Conservation (phyloP, 2,797 vertebrate genomes). For the Trachops cirrhosus region DNA sequence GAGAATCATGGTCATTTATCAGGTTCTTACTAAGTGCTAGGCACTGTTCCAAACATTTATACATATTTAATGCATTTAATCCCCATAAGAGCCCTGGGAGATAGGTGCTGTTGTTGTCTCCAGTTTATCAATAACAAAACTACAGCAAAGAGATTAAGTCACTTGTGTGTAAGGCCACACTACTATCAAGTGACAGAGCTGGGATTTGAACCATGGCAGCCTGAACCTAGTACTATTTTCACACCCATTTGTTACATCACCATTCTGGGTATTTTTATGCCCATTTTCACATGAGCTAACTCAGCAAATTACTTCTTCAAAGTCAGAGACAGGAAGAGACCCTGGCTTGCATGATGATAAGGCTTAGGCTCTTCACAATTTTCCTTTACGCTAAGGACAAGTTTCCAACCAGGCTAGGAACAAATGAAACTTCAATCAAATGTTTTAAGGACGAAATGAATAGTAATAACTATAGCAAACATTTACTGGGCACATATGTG, state of each 20-base stretch:
- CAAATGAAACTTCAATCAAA: background rate
- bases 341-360: background rate
- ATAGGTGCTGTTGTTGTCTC: slow-evolving; percentile 33
- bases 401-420: background rate
- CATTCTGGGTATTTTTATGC: background rate
- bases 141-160: slow-evolving; percentile 23
- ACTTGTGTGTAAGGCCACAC: background rate
- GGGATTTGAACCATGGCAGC: background rate
- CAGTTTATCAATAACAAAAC: slow-evolving; percentile 47
- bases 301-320: background rate
- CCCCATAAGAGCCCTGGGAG: slow-evolving; percentile 5
- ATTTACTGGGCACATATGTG: background rate
- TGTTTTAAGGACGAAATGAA: background rate
- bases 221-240: background rate
- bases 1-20: background rate
- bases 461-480: background rate
- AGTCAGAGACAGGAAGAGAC: background rate
- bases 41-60: slow-evolving; percentile 26
- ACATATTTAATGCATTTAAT: slow-evolving; percentile 56
- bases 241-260: background rate
- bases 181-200: background rate
- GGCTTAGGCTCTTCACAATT: background rate
- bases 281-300: background rate
- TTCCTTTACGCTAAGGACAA: background rate
- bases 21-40: slow-evolving; percentile 46